These are phyloP conservation scores for Minunthozetes semirufus DNA, from an alignment of 2,888 invertebrate genomes.

Conservation along the genomic window DNA sequence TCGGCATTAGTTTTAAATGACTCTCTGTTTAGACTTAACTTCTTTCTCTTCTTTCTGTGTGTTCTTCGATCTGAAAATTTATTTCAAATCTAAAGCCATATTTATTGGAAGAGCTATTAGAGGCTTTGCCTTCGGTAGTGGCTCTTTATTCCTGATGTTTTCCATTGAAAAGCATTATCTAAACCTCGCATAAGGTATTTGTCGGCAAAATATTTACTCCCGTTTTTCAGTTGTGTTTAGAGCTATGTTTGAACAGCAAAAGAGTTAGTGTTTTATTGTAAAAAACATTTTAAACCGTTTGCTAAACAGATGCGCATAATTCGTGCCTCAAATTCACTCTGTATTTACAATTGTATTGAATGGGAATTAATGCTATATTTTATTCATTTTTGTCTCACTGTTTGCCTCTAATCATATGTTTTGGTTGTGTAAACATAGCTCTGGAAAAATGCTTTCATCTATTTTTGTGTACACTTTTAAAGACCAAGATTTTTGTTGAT, in stretches of 20 bases:
- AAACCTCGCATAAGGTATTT: constrained; percentile 25
- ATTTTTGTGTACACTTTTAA: no score
- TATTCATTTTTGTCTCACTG: not conserved
- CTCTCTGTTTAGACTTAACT: not conserved
- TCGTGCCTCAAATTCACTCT: not conserved
- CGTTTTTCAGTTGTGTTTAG: not conserved
- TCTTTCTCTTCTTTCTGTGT: not conserved
- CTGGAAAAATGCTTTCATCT: not conserved
- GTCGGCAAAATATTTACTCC: constrained; percentile 25
- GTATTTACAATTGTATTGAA: not conserved
- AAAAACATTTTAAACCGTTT: not conserved
- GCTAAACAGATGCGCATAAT: not conserved
- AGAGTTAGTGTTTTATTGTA: not conserved
- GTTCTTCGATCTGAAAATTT: not conserved
- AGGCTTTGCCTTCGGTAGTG: not conserved
- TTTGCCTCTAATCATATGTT: not conserved
- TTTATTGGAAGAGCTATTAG: constrained; percentile 9
- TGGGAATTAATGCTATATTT: not conserved
- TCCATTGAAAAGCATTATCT: not conserved
- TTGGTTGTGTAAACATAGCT: not conserved
- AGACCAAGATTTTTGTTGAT: no score
- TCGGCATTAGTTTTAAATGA: not conserved
- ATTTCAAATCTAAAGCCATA: constrained; percentile 3
- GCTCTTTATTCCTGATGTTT: not conserved
- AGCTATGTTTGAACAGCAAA: not conserved